Conservation (phyloP, 2,888 invertebrate species). For the Mongoloraphidia duomilia region DNA sequence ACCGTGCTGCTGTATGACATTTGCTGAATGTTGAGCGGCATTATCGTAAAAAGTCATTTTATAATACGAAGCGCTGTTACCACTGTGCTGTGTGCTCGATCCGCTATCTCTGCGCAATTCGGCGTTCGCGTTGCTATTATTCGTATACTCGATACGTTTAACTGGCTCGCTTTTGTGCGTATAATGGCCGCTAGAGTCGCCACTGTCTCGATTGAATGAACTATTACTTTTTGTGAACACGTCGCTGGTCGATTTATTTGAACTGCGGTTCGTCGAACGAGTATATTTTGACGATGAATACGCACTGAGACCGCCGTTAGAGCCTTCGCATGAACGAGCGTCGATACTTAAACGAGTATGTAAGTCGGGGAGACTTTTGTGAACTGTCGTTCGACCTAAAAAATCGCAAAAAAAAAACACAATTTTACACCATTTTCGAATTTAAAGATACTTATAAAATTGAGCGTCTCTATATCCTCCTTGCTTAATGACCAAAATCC, state of each 20-base stretch:
- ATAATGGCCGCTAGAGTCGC: constrained; percentile 62
- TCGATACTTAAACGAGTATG: constrained; percentile 36
- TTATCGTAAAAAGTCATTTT: too few relatives aligned
- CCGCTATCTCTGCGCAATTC: constrained; percentile 50
- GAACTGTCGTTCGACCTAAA: constrained; percentile 20
- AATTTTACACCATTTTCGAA: too few relatives aligned
- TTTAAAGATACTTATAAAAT: too few relatives aligned
- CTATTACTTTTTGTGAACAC: constrained; percentile 24
- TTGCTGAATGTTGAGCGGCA: too few relatives aligned
- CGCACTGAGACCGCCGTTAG: constrained; percentile 22
- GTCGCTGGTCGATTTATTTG: constrained; percentile 25
- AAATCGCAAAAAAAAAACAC: background rate
- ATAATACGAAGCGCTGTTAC: constrained; percentile 18
- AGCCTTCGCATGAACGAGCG: constrained; percentile 25
- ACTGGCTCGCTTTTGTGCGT: constrained; percentile 69
- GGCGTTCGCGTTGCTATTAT: too few relatives aligned
- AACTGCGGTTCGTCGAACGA: constrained; percentile 28
- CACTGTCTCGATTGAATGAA: constrained; percentile 57
- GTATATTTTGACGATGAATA: constrained; percentile 28
- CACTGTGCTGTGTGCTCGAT: constrained; percentile 61
- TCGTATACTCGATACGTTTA: constrained; percentile 15
- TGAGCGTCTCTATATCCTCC: too few relatives aligned
- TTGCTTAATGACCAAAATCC: too few relatives aligned
- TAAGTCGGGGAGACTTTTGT: constrained; percentile 72
- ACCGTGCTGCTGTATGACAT: too few relatives aligned